Percentiles rank a stretch among this genome's conserved stretches.
phyloP scores from a whole-genome alignment of 2,797 vertebrate species.

The Clarias fuscus region DNA sequence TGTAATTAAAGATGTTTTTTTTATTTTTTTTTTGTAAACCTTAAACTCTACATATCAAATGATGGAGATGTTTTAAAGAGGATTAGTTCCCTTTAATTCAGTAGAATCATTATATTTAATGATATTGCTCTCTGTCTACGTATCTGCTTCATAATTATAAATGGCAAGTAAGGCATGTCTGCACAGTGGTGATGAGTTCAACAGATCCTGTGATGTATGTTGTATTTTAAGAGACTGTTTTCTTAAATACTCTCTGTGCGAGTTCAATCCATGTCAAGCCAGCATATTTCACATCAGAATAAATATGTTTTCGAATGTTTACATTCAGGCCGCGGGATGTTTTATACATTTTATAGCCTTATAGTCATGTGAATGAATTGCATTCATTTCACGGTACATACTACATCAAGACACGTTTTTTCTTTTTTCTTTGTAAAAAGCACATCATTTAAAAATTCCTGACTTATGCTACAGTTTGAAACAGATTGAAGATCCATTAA shows the following conservation, averaged over 20 bases:
- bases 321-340: slow-evolving; percentile 40
- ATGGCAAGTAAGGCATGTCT: slow-evolving; percentile 31
- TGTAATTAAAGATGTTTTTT: not conserved
- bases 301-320: slow-evolving; percentile 55
- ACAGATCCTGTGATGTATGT: slow-evolving; percentile 31
- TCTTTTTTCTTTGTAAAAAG: slow-evolving; percentile 3
- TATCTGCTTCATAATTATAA: slow-evolving; percentile 42
- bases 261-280: slow-evolving; percentile 47
- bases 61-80: not conserved
- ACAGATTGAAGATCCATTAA: slow-evolving; percentile 56
- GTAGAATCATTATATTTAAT: slow-evolving; percentile 16
- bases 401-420: slow-evolving; percentile 48
- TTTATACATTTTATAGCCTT: slow-evolving; percentile 48
- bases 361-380: slow-evolving; percentile 39
- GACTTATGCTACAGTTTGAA: slow-evolving; percentile 44
- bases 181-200: slow-evolving; percentile 50
- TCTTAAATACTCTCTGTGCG: slow-evolving; percentile 51
- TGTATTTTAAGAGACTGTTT: slow-evolving; percentile 49
- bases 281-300: slow-evolving; percentile 57
- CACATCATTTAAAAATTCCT: slow-evolving; percentile 42
- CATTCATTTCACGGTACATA: slow-evolving; percentile 41
- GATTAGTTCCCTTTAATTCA: not conserved
- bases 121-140: slow-evolving; percentile 12
- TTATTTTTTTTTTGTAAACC: not conserved
- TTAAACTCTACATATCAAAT: not conserved